Conservation (phyloP, 2,888 invertebrate species). For the Koerneria pararmatus region DNA sequence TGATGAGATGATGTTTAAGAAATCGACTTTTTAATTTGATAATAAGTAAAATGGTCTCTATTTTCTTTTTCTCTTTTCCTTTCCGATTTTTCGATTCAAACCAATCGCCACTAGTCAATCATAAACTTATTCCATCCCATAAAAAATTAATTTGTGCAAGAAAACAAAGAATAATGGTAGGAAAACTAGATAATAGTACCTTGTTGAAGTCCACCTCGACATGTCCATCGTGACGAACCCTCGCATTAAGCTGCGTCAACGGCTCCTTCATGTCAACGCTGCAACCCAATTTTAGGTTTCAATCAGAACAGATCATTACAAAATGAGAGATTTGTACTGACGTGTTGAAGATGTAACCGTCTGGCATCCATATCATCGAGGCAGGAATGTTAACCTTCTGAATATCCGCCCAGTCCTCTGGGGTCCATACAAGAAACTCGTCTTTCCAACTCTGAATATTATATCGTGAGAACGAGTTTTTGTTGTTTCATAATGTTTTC, state of each 20-base stretch:
- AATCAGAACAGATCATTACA: neutral
- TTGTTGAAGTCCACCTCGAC: slow-evolving; percentile 46
- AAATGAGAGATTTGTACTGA: slow-evolving; percentile 23
- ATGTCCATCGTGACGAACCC: slow-evolving; percentile 36
- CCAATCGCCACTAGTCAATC: neutral
- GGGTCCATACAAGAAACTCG: slow-evolving; percentile 40
- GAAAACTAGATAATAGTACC: too few relatives aligned
- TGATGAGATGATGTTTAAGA: too few relatives aligned
- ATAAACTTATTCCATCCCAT: neutral
- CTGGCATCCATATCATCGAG: slow-evolving; percentile 40
- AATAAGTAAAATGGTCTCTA: too few relatives aligned
- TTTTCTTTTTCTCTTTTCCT: neutral
- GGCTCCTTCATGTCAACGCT: slow-evolving; percentile 45
- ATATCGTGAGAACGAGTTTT: neutral
- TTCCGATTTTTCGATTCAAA: neutral
- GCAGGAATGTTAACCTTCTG: slow-evolving; percentile 41
- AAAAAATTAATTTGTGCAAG: too few relatives aligned
- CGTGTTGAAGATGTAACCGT: slow-evolving; percentile 49
- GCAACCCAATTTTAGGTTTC: neutral
- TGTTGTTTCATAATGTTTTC: neutral
- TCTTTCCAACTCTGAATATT: slow-evolving; percentile 40
- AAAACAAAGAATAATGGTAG: too few relatives aligned
- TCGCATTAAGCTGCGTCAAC: slow-evolving; percentile 38
- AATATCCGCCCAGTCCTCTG: slow-evolving; percentile 42
- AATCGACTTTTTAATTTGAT: too few relatives aligned